Conservation (phyloP, 2,888 invertebrate species). For the Sinhomidia bicolor region DNA sequence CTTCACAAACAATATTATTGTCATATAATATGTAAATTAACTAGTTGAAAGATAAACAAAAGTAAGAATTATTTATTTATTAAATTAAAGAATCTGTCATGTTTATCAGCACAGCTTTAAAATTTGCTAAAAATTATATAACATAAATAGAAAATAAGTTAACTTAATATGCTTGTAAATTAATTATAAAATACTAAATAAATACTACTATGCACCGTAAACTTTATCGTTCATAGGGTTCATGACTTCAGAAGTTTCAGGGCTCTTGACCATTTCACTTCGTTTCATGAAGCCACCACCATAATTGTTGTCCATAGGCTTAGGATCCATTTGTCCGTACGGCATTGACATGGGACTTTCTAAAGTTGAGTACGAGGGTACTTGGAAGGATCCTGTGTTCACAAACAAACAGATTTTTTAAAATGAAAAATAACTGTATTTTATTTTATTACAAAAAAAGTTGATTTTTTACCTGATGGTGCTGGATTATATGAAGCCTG, state of each 20-base stretch:
- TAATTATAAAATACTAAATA: neutral
- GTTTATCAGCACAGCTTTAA: slow-evolving; percentile 1
- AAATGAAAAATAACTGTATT: neutral
- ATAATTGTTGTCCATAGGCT: slow-evolving; percentile 20
- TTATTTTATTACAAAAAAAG: no score
- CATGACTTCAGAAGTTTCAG: neutral
- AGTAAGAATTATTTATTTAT: neutral
- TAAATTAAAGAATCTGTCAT: neutral
- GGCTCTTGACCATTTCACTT: neutral
- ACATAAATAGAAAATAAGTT: slow-evolving; percentile 44
- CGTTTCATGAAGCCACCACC: slow-evolving; percentile 57
- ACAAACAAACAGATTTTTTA: neutral
- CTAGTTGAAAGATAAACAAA: neutral
- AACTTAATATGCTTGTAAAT: neutral
- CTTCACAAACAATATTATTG: no score
- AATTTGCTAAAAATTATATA: neutral
- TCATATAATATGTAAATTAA: no score
- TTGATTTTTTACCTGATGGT: slow-evolving; percentile 46
- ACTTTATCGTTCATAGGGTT: neutral
- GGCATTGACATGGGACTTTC: slow-evolving; percentile 42
- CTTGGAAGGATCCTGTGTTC: slow-evolving; percentile 43
- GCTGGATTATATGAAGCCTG: neutral
- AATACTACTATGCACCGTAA: neutral
- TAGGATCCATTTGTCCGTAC: neutral
- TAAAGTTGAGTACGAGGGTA: slow-evolving; percentile 43